Evolutionary conservation across 2,113 vertebrate genomes (phyloP), one percentile per base, ranked within the genome.

Genomic region (Oxyruncus cristatus): DNA sequence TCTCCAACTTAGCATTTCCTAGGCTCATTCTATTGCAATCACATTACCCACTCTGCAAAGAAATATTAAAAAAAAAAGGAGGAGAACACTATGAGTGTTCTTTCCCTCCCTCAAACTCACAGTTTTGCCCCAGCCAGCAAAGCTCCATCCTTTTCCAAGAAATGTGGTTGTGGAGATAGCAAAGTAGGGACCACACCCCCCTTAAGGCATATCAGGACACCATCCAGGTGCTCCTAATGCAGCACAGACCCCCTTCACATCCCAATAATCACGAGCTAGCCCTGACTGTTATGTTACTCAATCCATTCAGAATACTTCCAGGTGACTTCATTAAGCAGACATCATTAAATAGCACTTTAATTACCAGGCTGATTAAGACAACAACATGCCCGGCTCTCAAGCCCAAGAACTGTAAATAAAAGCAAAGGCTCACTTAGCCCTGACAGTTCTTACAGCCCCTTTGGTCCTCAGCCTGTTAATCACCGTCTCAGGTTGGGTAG

Each of bases 341-440:
- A 67, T 78, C 74, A 77, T 87, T 92, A 92, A 81, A 16, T 9
- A 56, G 35, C 44, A 17, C 82, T 87, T 70, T 81, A 91, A 97
- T 92, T 91, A 92, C 65, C 59, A 58, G 50, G 30, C 62, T 93
- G 93, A 88, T 94, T 72, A 93, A 96, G 83, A 89, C 47, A 75
- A 65, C 30, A 80, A n/a, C 35, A 49, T 58, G 22, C 28, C 50
- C 41, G 14, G n/a, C 24, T 91, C 74, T 84, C n/a, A 65, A 75
- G 42, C 14, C 72, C 71, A 37, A 32, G 58, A 67, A 37, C 23
- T 42, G 55, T 65, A 87, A 86, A 88, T 47, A 72, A 52, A 88
- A 76, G 59, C 26, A 47, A 79, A 62, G 72, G 39, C 28, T 7
- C 46, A 47, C 35, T 74, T 78, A 68, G 53, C 61, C 24, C 6